phyloP scores from a whole-genome alignment of 2,888 invertebrate genomes.

The Tipula helvola region DNA sequence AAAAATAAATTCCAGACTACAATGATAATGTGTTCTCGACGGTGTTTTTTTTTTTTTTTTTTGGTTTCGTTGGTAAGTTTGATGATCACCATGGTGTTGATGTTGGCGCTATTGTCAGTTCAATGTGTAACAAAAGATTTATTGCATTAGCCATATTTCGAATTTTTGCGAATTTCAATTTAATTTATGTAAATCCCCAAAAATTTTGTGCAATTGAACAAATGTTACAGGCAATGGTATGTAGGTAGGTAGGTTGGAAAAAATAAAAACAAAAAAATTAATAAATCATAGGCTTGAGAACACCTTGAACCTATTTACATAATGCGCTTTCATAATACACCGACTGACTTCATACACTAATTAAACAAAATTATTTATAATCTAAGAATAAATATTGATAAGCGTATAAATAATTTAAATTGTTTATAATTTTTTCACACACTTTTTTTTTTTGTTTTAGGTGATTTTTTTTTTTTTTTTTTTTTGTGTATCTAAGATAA shows the following conservation, averaged over 20 bases:
- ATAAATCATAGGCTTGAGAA: neutral
- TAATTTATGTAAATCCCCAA: neutral
- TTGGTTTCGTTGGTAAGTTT: neutral
- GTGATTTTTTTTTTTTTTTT: neutral
- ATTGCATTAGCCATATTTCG: neutral
- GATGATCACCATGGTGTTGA: neutral
- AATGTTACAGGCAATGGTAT: no score
- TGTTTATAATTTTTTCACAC: neutral
- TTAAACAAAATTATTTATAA: neutral
- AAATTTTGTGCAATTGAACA: no score
- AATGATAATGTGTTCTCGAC: neutral
- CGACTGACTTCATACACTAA: neutral
- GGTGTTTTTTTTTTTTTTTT: neutral
- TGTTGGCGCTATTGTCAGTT: neutral
- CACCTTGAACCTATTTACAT: neutral
- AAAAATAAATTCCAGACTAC: neutral
- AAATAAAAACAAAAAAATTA: no score
- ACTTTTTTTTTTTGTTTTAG: neutral
- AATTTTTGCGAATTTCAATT: neutral
- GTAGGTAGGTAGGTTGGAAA: no score
- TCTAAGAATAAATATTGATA: neutral
- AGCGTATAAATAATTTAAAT: conserved; percentile 4
- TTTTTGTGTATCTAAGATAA: neutral
- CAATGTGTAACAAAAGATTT: neutral
- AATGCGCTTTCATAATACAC: conserved; percentile 4